phyloP scores from a whole-genome alignment of 2,888 invertebrate genomes.

The Agriotes lineatus region DNA sequence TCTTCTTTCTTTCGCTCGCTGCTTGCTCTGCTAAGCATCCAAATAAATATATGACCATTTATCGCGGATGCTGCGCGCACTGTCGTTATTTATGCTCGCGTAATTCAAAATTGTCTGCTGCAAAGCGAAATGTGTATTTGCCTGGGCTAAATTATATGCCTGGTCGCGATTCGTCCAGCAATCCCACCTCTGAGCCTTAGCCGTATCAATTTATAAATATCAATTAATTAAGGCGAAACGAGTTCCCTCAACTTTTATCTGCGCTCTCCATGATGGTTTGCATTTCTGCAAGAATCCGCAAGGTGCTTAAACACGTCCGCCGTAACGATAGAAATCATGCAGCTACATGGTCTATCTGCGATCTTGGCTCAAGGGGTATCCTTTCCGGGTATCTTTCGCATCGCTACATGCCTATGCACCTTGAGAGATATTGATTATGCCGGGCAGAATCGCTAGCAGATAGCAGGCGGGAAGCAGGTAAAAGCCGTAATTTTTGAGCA shows the following conservation, averaged over 20 bases:
- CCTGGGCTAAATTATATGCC: background rate
- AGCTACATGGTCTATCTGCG: slow-evolving; percentile 44
- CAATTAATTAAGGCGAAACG: slow-evolving; percentile 7
- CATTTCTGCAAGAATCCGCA: slow-evolving; percentile 42
- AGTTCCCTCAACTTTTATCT: slow-evolving; percentile 2
- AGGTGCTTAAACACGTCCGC: slow-evolving; percentile 44
- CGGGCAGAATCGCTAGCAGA: slow-evolving; percentile 9
- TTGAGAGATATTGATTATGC: slow-evolving; percentile 27
- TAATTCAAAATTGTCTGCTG: slow-evolving; percentile 12
- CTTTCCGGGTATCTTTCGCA: slow-evolving; percentile 40
- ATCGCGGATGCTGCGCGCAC: slow-evolving; percentile 40
- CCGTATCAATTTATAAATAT: background rate
- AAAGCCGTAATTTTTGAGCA: background rate
- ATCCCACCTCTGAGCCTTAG: background rate
- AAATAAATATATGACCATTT: slow-evolving; percentile 57
- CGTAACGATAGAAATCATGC: slow-evolving; percentile 43
- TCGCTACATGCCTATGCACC: slow-evolving; percentile 26
- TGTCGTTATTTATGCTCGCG: slow-evolving; percentile 40
- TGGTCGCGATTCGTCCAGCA: background rate
- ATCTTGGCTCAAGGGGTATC: slow-evolving; percentile 44
- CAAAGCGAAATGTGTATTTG: slow-evolving; percentile 10
- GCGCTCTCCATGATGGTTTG: slow-evolving; percentile 7
- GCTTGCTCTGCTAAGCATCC: slow-evolving; percentile 50
- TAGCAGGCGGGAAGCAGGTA: background rate
- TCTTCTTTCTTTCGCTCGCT: slow-evolving; percentile 55